These are phyloP conservation scores for Mimas tiliae DNA, from an alignment of 2,888 invertebrate genomes.

Conservation along the genomic window DNA sequence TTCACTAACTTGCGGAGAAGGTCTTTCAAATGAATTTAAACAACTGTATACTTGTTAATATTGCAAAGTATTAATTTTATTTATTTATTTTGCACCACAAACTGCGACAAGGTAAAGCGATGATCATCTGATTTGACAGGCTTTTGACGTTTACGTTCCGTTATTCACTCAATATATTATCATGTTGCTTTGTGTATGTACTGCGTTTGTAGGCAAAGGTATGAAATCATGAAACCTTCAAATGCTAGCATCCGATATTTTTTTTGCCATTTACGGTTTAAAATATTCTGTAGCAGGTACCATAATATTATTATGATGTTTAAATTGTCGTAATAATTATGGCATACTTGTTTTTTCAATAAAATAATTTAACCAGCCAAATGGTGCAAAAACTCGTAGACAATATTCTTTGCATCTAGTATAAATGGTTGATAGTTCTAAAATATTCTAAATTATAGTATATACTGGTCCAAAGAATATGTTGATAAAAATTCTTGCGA, in stretches of 20 bases:
- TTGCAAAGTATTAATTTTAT: constrained; percentile 48
- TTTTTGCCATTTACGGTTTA: background rate
- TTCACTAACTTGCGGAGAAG: constrained; percentile 40
- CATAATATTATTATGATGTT: too few species aligned
- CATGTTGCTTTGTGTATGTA: background rate
- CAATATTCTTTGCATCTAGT: too few species aligned
- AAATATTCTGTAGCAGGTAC: background rate
- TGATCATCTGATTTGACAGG: constrained; percentile 51
- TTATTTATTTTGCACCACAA: constrained; percentile 60
- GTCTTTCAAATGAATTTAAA: constrained; percentile 39
- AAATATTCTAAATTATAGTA: too few species aligned
- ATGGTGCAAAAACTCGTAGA: background rate
- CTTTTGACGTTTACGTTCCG: constrained; percentile 39
- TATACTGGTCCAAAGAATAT: too few species aligned
- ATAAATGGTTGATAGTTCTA: too few species aligned
- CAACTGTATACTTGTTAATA: constrained; percentile 39
- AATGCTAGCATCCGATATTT: background rate
- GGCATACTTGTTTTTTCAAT: background rate
- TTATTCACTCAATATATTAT: constrained; percentile 29
- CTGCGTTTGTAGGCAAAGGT: constrained; percentile 5
- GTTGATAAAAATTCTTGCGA: too few species aligned
- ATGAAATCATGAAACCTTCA: constrained; percentile 17
- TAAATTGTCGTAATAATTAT: too few species aligned
- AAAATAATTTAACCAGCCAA: background rate
- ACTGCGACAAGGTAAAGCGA: constrained; percentile 48